Evolutionary conservation across 2,888 invertebrate genomes (phyloP).

Genomic region (Cheilosia variabilis): DNA sequence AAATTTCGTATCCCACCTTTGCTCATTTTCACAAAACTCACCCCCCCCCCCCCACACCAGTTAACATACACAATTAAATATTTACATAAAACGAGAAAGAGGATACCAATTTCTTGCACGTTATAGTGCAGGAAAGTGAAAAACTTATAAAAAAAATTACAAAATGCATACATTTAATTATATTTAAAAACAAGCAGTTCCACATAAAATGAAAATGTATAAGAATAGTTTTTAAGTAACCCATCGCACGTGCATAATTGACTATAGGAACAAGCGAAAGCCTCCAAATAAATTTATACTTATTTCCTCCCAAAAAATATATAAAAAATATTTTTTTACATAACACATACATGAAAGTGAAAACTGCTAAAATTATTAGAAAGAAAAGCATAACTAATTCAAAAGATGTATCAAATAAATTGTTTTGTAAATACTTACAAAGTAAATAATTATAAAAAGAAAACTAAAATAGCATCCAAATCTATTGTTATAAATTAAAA

Average conservation of each 20-base stretch:
- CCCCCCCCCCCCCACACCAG: neutral
- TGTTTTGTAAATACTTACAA: constrained; percentile 35
- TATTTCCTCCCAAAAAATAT: constrained; percentile 39
- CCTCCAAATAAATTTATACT: constrained; percentile 25
- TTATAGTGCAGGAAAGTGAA: constrained; percentile 46
- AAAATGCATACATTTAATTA: constrained; percentile 23
- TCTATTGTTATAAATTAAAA: constrained; percentile 43
- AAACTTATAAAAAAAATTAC: neutral
- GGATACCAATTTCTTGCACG: constrained; percentile 32
- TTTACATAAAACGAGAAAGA: constrained; percentile 4
- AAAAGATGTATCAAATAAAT: constrained; percentile 36
- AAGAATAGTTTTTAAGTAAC: constrained; percentile 30
- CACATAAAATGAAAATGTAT: constrained; percentile 7
- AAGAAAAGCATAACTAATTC: neutral
- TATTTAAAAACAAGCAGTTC: constrained; percentile 25
- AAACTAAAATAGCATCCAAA: constrained; percentile 16
- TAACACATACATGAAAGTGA: constrained; percentile 24
- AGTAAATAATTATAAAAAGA: constrained; percentile 11
- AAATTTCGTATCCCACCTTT: constrained; percentile 29
- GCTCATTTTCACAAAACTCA: neutral
- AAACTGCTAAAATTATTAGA: neutral
- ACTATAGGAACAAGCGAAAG: too few relatives aligned
- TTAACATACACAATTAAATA: neutral
- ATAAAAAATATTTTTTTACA: constrained; percentile 59
- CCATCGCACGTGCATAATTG: constrained; percentile 8